These are phyloP conservation scores for Ophioninae sp. DNA, from an alignment of 2,888 invertebrate genomes.

Conservation along the genomic window DNA sequence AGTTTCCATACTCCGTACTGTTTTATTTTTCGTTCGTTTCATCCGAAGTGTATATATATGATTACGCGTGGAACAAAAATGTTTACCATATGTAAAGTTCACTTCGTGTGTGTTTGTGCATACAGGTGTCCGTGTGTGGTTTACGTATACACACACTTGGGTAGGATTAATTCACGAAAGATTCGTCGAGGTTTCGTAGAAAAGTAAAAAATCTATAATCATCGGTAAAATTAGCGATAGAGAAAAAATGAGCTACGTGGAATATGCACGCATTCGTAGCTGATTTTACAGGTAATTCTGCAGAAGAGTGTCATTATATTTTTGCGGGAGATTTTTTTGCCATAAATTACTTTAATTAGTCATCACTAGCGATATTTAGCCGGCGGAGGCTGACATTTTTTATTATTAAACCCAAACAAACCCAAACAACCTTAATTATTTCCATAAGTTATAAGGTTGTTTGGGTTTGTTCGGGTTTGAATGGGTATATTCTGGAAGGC, in stretches of 20 bases:
- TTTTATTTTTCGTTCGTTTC: constrained; percentile 30
- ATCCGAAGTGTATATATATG: neutral
- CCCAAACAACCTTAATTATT: too few relatives aligned
- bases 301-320: neutral
- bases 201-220: constrained; percentile 57
- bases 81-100: neutral
- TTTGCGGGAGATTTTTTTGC: too few relatives aligned
- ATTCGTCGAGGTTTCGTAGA: constrained; percentile 43
- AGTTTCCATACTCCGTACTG: neutral
- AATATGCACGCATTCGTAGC: neutral
- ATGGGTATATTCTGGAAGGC: too few relatives aligned
- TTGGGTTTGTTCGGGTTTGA: too few relatives aligned
- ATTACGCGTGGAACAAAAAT: constrained; percentile 26
- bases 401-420: too few relatives aligned
- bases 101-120: neutral
- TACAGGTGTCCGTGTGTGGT: neutral
- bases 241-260: constrained; percentile 19
- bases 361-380: too few relatives aligned
- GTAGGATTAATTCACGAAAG: constrained; percentile 12
- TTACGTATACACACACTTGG: neutral
- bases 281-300: neutral
- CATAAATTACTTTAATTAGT: too few relatives aligned
- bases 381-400: too few relatives aligned
- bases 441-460: too few relatives aligned
- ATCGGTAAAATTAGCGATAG: constrained; percentile 41